Percentiles rank a stretch among this genome's conserved stretches.
These are phyloP conservation scores for Phylloscopus trochilus DNA, from an alignment of 2,113 vertebrate genomes.

Conservation along the genomic window DNA sequence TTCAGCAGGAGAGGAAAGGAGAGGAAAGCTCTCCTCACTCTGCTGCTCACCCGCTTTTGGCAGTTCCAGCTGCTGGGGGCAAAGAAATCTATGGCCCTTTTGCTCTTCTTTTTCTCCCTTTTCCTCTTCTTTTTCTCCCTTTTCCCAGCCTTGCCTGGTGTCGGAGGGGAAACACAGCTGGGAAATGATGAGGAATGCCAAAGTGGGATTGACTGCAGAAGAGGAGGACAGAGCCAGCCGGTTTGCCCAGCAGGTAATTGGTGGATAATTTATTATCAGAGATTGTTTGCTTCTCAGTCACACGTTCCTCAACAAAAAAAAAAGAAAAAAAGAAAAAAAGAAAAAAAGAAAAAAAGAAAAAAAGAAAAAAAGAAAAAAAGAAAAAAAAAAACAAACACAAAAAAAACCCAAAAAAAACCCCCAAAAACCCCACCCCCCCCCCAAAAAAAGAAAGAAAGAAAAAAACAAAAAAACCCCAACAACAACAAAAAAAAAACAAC, in stretches of 20 bases:
- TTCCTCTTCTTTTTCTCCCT: neutral
- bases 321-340: too few relatives aligned
- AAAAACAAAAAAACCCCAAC: too few relatives aligned
- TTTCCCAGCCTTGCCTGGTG: neutral
- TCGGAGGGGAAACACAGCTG: neutral
- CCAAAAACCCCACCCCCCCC: too few relatives aligned
- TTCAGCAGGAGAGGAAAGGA: neutral
- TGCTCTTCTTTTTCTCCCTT: neutral
- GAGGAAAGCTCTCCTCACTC: neutral
- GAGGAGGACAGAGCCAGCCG: neutral
- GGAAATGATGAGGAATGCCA: neutral
- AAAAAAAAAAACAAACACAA: too few relatives aligned
- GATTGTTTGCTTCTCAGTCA: neutral
- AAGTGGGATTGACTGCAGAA: neutral
- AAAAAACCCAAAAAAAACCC: too few relatives aligned
- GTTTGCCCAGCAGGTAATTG: constrained; percentile 57
- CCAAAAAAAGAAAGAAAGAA: too few relatives aligned
- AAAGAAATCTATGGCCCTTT: neutral
- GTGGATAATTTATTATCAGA: too few relatives aligned
- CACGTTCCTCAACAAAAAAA: too few relatives aligned
- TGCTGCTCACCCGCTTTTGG: fast-evolving
- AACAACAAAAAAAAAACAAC: neutral
- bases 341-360: too few relatives aligned
- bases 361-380: too few relatives aligned
- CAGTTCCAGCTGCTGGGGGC: fast-evolving